Percentiles rank a stretch among this genome's conserved stretches.
Evolutionary conservation across 2,113 vertebrate species (phyloP).

Genomic region (Cephalopterus ornatus): DNA sequence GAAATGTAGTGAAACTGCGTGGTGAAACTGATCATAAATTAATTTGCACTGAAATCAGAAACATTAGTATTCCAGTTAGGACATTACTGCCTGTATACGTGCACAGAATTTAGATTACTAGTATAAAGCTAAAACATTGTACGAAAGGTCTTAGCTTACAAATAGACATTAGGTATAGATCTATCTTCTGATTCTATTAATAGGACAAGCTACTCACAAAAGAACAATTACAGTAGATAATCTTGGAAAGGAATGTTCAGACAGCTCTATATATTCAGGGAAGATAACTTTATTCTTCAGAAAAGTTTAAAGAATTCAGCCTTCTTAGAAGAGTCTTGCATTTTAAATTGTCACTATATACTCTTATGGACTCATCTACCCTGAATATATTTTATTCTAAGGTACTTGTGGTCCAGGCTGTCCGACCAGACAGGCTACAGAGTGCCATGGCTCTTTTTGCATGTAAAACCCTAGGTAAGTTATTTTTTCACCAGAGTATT

Average conservation of each 20-base stretch:
- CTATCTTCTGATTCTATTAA: neutral
- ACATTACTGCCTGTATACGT: neutral
- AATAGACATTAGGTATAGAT: neutral
- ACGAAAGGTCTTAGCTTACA: neutral
- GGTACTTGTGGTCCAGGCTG: slow-evolving; percentile 90
- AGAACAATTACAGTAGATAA: neutral
- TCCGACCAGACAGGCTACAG: slow-evolving; percentile 90
- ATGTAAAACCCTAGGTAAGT: slow-evolving; percentile 86
- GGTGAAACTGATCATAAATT: neutral
- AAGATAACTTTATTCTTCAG: neutral
- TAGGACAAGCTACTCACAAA: neutral
- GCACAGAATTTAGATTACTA: neutral
- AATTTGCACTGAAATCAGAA: neutral
- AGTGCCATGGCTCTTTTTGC: slow-evolving; percentile 89
- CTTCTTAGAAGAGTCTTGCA: neutral
- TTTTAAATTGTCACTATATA: neutral
- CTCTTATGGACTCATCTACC: neutral
- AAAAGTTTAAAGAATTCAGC: neutral
- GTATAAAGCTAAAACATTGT: neutral
- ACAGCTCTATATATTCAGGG: neutral
- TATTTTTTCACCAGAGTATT: neutral
- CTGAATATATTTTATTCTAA: slow-evolving; percentile 58
- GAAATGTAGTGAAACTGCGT: neutral
- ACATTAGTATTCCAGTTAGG: neutral
- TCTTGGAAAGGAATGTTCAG: neutral